Evolutionary conservation across 2,797 vertebrate species (phyloP).

Genomic region (Thunnus albacares): DNA sequence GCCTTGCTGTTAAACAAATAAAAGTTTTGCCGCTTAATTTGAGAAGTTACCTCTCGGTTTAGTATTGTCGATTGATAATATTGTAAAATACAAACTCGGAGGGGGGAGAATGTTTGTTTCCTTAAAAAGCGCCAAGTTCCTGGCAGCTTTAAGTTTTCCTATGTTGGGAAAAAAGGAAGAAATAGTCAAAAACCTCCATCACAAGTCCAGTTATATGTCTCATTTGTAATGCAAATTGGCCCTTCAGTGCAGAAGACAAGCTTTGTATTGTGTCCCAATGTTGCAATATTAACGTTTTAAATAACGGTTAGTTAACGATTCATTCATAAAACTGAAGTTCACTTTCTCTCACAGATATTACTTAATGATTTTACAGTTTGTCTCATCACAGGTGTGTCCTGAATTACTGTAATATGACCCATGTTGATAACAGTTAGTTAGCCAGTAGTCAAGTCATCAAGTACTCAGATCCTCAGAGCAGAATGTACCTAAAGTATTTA

Average conservation of each 20-base stretch:
- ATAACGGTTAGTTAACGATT: background rate
- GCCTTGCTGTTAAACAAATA: background rate
- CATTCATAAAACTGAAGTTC: background rate
- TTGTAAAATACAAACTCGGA: background rate
- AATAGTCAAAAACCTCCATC: background rate
- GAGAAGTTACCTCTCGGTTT: fast-evolving
- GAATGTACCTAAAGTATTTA: too few species aligned
- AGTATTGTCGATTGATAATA: background rate
- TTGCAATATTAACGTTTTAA: background rate
- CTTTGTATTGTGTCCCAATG: background rate
- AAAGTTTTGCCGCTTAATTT: fast-evolving
- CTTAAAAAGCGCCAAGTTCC: background rate
- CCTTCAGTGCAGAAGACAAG: too few species aligned
- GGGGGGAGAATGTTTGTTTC: background rate
- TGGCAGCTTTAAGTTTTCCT: background rate
- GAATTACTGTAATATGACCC: background rate
- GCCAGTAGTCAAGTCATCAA: too few species aligned
- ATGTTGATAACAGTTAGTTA: background rate
- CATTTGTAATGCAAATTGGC: background rate
- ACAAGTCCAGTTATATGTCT: background rate
- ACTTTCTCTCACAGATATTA: background rate
- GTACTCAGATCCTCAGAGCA: too few species aligned
- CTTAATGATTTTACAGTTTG: background rate
- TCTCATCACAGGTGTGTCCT: too few species aligned
- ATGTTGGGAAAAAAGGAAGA: background rate